Evolutionary conservation across 2,888 invertebrate genomes (phyloP), one percentile per base, ranked within the genome.

Genomic region (Aquatica leii): DNA sequence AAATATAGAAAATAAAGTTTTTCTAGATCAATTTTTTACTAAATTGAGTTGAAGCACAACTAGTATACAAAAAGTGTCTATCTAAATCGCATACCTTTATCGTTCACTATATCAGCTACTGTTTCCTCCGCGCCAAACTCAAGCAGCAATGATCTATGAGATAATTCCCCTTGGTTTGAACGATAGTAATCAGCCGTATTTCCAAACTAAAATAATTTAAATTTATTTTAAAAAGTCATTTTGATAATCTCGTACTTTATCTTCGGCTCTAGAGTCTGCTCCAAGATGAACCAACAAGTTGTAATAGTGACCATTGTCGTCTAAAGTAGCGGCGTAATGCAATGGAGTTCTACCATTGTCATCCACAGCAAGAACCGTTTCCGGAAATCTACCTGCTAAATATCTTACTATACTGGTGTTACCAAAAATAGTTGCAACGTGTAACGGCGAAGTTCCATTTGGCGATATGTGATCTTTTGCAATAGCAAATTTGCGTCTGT

Each of bases 401-500:
- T 90, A 90, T 73, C 90, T 85, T 34, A 91, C 87, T 6, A 92
- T 87, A 80, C 91, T 91, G 5, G 91, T 91, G 81, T 93, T 91
- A 20, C 94, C 94, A 81, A 93, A 93, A 65, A 94, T 84, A 0
- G 92, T 90, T 0, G 95, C 94, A 9, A 93, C 91, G 80, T 96
- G 96, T 62, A 96, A 83, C 0, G 95, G 94, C 1, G 94, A 92
- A 15, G 94, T 90, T 1, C 94, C 93, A 73, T 92, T 88, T 0
- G 92, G 88, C n/a, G 93, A 92, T 69, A 88, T 85, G 63, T 90
- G 89, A 80, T 97, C 94, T 72, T 92, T 88, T 15, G 96, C 95
- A 65, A 94, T 88, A 0, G 95, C 95, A 78, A 97, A 93, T 86
- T 95, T 94, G 77, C 95, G 90, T 70, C 96, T 84, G 81, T 97